These are phyloP conservation scores for Schizothorax lantsangensis DNA, from an alignment of 2,797 vertebrate genomes.

Conservation along the genomic window DNA sequence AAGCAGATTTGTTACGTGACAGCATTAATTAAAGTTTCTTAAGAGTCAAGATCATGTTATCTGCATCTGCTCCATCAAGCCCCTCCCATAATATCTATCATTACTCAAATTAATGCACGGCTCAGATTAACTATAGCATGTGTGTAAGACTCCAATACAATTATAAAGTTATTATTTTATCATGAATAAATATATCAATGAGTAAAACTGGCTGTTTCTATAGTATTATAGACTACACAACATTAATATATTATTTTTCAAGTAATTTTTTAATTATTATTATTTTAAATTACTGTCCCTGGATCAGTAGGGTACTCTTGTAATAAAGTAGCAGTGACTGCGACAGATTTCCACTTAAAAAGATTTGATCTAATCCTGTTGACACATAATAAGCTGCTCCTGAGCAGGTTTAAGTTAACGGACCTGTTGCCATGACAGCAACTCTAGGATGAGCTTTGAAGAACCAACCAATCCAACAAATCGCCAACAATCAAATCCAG, in stretches of 20 bases:
- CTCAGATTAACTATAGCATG: too few species aligned
- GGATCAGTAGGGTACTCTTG: not conserved
- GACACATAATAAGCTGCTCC: not conserved
- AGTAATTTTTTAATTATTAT: not conserved
- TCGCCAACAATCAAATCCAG: not conserved
- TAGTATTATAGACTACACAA: not conserved
- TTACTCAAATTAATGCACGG: too few species aligned
- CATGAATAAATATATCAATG: too few species aligned
- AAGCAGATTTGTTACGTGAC: too few species aligned
- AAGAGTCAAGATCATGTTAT: too few species aligned
- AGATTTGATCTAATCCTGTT: not conserved
- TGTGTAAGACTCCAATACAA: too few species aligned
- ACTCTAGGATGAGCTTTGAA: not conserved
- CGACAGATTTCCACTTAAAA: not conserved
- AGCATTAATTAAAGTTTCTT: too few species aligned
- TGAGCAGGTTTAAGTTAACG: not conserved
- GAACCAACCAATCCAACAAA: not conserved
- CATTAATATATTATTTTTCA: not conserved
- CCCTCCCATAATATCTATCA: too few species aligned
- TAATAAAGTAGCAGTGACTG: not conserved
- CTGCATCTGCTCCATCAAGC: too few species aligned
- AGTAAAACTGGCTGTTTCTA: not conserved
- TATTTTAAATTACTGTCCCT: not conserved
- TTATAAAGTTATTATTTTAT: too few species aligned
- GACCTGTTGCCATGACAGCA: too few species aligned